Evolutionary conservation across 2,797 vertebrate species (phyloP).

Genomic region (Octomys mimax): DNA sequence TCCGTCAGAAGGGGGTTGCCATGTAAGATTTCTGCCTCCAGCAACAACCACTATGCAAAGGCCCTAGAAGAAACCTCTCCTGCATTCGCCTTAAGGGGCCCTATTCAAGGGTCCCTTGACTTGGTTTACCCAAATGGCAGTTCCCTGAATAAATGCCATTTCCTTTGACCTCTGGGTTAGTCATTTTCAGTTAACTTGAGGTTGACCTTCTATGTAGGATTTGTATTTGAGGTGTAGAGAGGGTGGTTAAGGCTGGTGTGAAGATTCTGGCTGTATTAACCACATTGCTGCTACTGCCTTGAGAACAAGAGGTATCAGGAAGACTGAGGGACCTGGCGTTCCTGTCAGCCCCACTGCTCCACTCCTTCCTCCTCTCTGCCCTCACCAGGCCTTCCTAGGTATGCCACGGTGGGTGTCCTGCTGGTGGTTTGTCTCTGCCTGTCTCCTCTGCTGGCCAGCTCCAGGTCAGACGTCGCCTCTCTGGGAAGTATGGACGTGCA

Average conservation of each 20-base stretch:
- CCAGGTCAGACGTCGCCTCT: background rate
- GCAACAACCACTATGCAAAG: background rate
- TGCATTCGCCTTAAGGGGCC: background rate
- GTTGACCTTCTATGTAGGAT: background rate
- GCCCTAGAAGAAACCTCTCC: background rate
- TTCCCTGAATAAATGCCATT: background rate
- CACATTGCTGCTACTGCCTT: background rate
- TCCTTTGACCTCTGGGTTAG: background rate
- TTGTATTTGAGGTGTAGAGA: accelerated
- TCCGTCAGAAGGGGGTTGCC: background rate
- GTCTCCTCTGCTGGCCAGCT: background rate
- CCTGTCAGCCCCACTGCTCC: background rate
- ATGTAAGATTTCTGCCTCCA: background rate
- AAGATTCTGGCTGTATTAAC: background rate
- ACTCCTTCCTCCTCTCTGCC: background rate
- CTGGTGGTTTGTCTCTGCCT: background rate
- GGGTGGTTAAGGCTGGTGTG: background rate
- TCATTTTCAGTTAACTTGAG: background rate
- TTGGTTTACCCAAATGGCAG: background rate
- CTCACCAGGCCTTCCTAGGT: background rate
- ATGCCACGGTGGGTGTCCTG: background rate
- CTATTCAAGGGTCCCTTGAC: background rate
- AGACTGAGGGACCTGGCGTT: background rate
- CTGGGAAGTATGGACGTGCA: background rate
- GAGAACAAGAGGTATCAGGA: background rate